These are phyloP conservation scores for Akabosia matsudoensis DNA, from an alignment of 1,140 invertebrate species.

Conservation along the genomic window DNA sequence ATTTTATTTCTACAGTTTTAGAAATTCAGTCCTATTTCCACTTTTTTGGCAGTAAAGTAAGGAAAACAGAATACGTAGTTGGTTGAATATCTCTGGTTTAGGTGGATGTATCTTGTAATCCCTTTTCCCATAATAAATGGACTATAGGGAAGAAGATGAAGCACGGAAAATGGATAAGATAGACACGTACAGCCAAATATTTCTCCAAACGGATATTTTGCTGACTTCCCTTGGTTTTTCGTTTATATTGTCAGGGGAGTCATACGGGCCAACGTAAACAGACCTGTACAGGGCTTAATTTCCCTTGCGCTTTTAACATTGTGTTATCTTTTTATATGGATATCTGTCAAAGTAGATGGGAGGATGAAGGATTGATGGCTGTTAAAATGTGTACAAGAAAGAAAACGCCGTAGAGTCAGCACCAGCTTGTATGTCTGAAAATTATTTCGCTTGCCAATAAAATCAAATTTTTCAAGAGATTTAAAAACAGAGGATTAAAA, in stretches of 20 bases:
- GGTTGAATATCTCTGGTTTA: not conserved
- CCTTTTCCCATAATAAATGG: not conserved
- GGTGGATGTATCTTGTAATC: not conserved
- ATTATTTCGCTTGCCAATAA: slow-evolving; percentile 1
- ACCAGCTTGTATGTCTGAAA: too few relatives aligned
- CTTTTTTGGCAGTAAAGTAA: not conserved
- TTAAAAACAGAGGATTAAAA: slow-evolving; percentile 16
- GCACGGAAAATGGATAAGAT: not conserved
- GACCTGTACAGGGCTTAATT: not conserved
- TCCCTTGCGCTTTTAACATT: not conserved
- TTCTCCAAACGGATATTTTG: not conserved
- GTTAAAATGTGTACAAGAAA: not conserved
- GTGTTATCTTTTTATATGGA: not conserved
- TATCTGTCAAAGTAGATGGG: not conserved
- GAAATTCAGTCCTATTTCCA: not conserved
- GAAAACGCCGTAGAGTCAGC: too few relatives aligned
- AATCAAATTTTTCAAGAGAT: slow-evolving; percentile 23
- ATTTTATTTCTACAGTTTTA: not conserved
- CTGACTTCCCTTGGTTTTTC: not conserved
- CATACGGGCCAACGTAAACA: not conserved
- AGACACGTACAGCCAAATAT: not conserved
- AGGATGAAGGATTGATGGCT: not conserved
- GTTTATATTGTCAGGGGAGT: not conserved
- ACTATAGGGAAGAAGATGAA: not conserved
- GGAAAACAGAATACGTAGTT: not conserved